Conservation (phyloP, 2,113 vertebrate species). For the Macroglossus sobrinus region DNA sequence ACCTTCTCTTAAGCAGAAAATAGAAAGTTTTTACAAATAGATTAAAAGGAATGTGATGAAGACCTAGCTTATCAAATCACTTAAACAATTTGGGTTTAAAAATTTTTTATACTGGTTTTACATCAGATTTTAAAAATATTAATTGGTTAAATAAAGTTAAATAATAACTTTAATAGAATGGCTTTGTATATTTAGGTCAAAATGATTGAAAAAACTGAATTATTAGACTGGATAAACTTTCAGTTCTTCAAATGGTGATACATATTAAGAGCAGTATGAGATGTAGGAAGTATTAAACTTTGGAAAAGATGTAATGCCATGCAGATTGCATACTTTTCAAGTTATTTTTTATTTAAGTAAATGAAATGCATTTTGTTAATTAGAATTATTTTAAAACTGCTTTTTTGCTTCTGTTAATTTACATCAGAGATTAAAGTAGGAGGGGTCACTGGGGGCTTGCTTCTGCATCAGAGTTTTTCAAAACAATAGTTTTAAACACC, state of each 20-base stretch:
- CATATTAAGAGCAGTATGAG: background rate
- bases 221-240: background rate
- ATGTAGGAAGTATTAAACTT: background rate
- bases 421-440: background rate
- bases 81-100: conserved; percentile 38
- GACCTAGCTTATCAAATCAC: conserved; percentile 48
- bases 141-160: background rate
- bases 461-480: background rate
- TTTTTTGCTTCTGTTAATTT: background rate
- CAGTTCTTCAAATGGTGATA: background rate
- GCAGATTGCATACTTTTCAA: background rate
- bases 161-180: conserved; percentile 18
- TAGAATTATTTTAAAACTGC: background rate
- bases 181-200: background rate
- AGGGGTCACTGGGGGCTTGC: background rate
- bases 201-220: background rate
- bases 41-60: conserved; percentile 69
- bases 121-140: background rate
- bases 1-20: conserved; percentile 85
- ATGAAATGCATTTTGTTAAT: conserved; percentile 24
- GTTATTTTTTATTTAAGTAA: conserved; percentile 32
- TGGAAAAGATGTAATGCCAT: background rate
- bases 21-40: conserved; percentile 84
- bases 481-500: conserved; percentile 5
- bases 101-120: background rate